phyloP scores from a whole-genome alignment of 2,113 vertebrate genomes.

The Oncorhynchus kisutch region DNA sequence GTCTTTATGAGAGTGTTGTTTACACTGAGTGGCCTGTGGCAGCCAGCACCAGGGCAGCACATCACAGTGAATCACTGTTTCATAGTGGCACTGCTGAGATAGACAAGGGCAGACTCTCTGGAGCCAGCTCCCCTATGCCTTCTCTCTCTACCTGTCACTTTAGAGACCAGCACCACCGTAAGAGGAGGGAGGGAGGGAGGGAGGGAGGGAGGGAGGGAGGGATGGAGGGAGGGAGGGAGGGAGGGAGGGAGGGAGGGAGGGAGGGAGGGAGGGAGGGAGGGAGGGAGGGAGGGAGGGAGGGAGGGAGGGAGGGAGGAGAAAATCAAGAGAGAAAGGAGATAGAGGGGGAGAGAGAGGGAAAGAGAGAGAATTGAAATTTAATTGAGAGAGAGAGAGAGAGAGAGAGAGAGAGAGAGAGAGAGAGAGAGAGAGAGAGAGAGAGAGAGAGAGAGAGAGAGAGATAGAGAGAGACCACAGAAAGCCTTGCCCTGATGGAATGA shows the following conservation, averaged over 20 bases:
- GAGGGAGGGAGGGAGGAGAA: not conserved
- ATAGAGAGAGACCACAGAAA: conserved; percentile 36
- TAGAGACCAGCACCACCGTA: conserved; percentile 29
- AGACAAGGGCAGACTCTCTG: conserved; percentile 63
- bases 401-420: conserved; percentile 25
- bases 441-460: conserved; percentile 50
- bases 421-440: conserved; percentile 16
- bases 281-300: not conserved
- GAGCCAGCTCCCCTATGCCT: conserved; percentile 63
- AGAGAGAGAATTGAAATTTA: conserved; percentile 13
- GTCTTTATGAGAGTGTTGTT: not conserved
- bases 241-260: too few species aligned
- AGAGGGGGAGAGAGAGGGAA: not conserved
- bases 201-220: too few species aligned
- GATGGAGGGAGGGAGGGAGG: too few species aligned
- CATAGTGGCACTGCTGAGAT: conserved; percentile 6
- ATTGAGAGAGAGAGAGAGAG: conserved; percentile 47
- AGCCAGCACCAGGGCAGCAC: conserved; percentile 43
- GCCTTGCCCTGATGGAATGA: conserved; percentile 51
- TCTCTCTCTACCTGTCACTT: conserved; percentile 57
- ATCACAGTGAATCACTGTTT: not conserved
- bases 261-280: not conserved
- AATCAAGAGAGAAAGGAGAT: not conserved
- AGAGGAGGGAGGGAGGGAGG: not conserved
- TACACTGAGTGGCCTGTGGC: not conserved